Evolutionary conservation across 2,113 vertebrate genomes (phyloP).

Genomic region (Sylvietta virens): DNA sequence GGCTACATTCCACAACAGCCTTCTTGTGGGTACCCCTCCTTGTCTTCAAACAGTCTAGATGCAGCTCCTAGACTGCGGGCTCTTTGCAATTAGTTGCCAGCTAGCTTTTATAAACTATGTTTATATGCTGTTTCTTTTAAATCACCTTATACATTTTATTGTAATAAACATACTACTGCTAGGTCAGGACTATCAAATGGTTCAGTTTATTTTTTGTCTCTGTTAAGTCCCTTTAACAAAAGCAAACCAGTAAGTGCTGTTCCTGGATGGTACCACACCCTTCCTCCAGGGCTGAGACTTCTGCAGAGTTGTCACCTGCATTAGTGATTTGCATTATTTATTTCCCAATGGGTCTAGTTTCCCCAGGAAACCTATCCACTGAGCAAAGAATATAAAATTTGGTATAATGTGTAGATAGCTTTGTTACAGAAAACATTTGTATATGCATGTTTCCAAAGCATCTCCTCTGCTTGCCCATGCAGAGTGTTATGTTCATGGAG

Average conservation of each 20-base stretch:
- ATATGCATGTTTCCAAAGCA: neutral
- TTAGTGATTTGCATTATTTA: neutral
- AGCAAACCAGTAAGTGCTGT: neutral
- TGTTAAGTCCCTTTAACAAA: neutral
- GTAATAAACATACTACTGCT: neutral
- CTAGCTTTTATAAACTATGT: neutral
- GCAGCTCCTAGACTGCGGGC: neutral
- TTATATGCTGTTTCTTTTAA: neutral
- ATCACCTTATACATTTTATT: neutral
- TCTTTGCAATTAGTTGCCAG: neutral
- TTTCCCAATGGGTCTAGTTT: neutral
- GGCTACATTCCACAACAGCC: neutral
- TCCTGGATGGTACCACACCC: slow-evolving; percentile 11
- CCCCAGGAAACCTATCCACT: neutral
- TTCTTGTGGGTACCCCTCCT: neutral
- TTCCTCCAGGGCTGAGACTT: slow-evolving; percentile 32
- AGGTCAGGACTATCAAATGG: neutral
- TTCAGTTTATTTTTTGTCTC: neutral
- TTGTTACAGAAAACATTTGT: neutral
- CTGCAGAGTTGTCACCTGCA: neutral
- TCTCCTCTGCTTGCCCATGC: neutral
- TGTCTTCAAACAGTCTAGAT: neutral
- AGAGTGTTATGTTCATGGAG: neutral
- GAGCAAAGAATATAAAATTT: neutral
- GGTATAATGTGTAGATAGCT: accelerated